Evolutionary conservation across 1,140 invertebrate genomes (phyloP).

Genomic region (Leptopilina boulardi): DNA sequence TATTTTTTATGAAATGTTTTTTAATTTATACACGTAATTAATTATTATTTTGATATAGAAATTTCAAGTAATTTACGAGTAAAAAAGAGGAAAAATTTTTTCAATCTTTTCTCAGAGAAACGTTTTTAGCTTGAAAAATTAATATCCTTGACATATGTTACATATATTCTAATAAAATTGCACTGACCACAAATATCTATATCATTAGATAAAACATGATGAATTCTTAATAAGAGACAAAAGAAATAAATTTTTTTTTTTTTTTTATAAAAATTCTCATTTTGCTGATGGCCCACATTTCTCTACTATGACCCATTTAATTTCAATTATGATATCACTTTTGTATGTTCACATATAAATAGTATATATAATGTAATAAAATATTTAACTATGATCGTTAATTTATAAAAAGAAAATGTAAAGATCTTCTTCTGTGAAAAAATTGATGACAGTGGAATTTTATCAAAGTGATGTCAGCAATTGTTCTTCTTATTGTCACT

Average conservation of each 20-base stretch:
- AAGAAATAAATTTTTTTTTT: not conserved
- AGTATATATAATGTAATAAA: not conserved
- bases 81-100: too few relatives aligned
- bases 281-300: slow-evolving; percentile 18
- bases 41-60: too few relatives aligned
- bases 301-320: not conserved
- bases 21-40: too few relatives aligned
- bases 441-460: slow-evolving; percentile 43
- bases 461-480: slow-evolving; percentile 45
- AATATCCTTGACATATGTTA: too few relatives aligned
- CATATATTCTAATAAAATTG: not conserved
- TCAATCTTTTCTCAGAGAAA: too few relatives aligned
- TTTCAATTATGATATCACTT: slow-evolving; percentile 2
- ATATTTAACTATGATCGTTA: not conserved
- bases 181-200: slow-evolving; percentile 14
- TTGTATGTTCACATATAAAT: slow-evolving; percentile 26
- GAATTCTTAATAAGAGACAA: not conserved
- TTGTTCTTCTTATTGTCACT: not conserved
- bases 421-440: slow-evolving; percentile 46
- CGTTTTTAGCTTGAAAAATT: too few relatives aligned
- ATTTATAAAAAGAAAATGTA: not conserved
- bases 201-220: not conserved
- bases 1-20: too few relatives aligned
- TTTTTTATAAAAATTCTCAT: not conserved
- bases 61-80: too few relatives aligned